These are phyloP conservation scores for Zaprionus bogoriensis DNA, from an alignment of 2,888 invertebrate genomes.

Conservation along the genomic window DNA sequence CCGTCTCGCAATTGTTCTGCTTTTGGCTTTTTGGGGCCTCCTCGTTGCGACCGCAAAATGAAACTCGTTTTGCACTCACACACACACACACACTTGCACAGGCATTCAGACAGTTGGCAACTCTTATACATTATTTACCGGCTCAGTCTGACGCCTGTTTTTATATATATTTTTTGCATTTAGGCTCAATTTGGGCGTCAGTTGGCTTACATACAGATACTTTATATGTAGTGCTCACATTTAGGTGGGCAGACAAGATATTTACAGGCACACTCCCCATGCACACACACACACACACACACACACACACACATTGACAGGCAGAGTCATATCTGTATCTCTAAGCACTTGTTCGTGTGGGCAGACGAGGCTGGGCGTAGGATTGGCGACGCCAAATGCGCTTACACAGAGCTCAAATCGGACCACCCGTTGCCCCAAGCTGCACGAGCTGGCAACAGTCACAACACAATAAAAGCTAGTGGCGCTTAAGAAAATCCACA, in stretches of 20 bases:
- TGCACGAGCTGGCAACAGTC: constrained; percentile 44
- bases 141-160: constrained; percentile 46
- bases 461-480: constrained; percentile 30
- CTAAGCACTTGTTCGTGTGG: constrained; percentile 65
- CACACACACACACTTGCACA: constrained; percentile 11
- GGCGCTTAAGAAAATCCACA: constrained; percentile 47
- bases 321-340: constrained; percentile 38
- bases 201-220: constrained; percentile 35
- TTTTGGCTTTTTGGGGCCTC: constrained; percentile 61
- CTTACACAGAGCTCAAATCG: constrained; percentile 53
- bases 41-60: constrained; percentile 57
- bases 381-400: constrained; percentile 58
- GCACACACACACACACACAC: constrained; percentile 3
- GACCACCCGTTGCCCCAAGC: constrained; percentile 65
- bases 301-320: too few relatives aligned
- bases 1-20: constrained; percentile 67
- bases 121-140: constrained; percentile 55
- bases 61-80: constrained; percentile 63
- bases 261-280: constrained; percentile 23
- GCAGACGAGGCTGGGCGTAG: constrained; percentile 63
- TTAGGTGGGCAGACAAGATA: constrained; percentile 61
- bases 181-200: constrained; percentile 64
- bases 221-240: constrained; percentile 11
- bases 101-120: constrained; percentile 32
- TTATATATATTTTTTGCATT: constrained; percentile 45